Evolutionary conservation across 1,140 invertebrate species (phyloP).

Genomic region (Himalopsyche phryganea): DNA sequence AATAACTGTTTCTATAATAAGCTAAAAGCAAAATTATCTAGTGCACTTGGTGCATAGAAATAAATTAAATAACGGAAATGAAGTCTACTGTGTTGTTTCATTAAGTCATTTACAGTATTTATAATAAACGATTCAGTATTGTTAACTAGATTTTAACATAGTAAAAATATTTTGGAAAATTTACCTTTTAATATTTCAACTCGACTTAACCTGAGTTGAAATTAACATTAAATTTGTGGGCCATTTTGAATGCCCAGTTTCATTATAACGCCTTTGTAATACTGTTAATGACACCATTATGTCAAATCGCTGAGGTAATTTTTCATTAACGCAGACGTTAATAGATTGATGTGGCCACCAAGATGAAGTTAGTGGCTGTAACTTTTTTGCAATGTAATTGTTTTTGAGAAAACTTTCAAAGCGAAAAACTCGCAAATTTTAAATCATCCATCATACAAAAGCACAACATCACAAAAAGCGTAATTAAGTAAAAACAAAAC

Average conservation of each 20-base stretch:
- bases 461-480: conserved; percentile 18
- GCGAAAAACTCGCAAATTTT: conserved; percentile 10
- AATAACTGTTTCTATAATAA: no score
- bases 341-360: conserved; percentile 26
- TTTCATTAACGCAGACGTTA: conserved; percentile 27
- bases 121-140: no score
- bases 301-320: conserved; percentile 29
- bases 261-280: conserved; percentile 6
- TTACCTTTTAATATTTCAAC: no score
- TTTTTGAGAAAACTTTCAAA: conserved; percentile 19
- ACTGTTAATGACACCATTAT: conserved; percentile 31
- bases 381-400: conserved; percentile 33
- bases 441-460: conserved; percentile 27
- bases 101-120: no score
- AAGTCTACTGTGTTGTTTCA: no score
- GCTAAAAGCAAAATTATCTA: no score
- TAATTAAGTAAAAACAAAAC: conserved; percentile 25
- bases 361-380: conserved; percentile 14
- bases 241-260: background rate
- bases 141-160: no score
- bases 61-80: no score
- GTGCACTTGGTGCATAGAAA: no score
- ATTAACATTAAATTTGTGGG: no score
- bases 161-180: no score
- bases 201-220: no score